Evolutionary conservation across 2,797 vertebrate genomes (phyloP).

Genomic region (Caiman crocodilus): DNA sequence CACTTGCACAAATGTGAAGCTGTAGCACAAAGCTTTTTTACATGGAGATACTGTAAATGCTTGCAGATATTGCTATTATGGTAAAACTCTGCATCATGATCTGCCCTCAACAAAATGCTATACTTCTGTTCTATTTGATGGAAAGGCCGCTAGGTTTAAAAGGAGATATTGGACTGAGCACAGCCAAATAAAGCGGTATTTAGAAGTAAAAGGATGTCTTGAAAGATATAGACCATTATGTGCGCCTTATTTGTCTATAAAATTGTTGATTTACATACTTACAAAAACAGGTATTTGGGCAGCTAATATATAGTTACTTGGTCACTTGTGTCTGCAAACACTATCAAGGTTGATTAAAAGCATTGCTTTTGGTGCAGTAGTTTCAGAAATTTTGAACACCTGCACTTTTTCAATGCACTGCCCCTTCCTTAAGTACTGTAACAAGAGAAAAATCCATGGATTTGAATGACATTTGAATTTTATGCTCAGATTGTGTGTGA

Average conservation of each 20-base stretch:
- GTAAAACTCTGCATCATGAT: rapidly evolving
- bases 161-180: background rate
- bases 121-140: too few relatives aligned
- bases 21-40: too few relatives aligned
- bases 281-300: background rate
- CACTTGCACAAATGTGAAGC: too few relatives aligned
- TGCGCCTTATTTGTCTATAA: background rate
- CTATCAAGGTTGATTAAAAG: background rate
- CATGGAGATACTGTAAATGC: rapidly evolving
- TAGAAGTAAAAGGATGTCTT: rapidly evolving
- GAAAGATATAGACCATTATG: rapidly evolving
- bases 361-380: rapidly evolving
- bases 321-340: background rate
- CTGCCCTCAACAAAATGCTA: background rate
- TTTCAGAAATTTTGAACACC: conserved; percentile 30
- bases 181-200: rapidly evolving
- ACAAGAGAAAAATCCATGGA: conserved; percentile 52
- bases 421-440: background rate
- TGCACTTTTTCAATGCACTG: conserved; percentile 28
- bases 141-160: too few relatives aligned
- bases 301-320: background rate
- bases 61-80: background rate
- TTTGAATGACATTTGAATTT: background rate
- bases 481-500: conserved; percentile 36
- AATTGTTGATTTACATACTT: background rate